Evolutionary conservation across 1,140 invertebrate species (phyloP).

Genomic region (Trinorchestia longiramus): DNA sequence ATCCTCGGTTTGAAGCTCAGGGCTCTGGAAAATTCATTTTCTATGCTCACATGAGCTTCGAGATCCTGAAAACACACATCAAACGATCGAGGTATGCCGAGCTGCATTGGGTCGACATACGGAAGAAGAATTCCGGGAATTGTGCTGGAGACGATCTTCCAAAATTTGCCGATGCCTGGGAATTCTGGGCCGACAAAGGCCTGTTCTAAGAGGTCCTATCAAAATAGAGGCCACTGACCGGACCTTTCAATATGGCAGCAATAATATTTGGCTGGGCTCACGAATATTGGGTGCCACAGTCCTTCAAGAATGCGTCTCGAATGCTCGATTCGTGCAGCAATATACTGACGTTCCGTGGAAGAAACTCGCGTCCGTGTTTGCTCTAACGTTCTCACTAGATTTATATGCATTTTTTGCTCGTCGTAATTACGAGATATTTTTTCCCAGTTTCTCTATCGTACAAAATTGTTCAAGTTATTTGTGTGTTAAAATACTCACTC

Average conservation of each 20-base stretch:
- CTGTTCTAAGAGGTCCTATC: conserved; percentile 54
- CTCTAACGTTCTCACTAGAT: background rate
- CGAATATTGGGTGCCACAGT: conserved; percentile 23
- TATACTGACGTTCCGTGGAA: background rate
- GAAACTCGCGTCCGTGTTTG: background rate
- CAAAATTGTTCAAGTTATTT: no score
- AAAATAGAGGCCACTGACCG: conserved; percentile 39
- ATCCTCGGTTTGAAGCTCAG: conserved; percentile 1
- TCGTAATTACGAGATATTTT: background rate
- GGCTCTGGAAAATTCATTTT: conserved; percentile 26
- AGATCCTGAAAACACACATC: conserved; percentile 41
- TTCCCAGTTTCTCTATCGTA: background rate
- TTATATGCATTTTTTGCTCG: background rate
- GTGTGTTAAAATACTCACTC: no score
- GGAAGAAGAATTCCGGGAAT: conserved; percentile 31
- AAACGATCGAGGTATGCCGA: conserved; percentile 4
- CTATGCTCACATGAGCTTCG: conserved; percentile 33
- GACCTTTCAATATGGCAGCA: conserved; percentile 47
- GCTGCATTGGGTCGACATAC: background rate
- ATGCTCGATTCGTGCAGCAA: background rate
- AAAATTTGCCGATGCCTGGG: conserved; percentile 43
- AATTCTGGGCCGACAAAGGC: conserved; percentile 45
- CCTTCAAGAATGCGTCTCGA: conserved; percentile 11
- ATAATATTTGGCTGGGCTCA: conserved; percentile 46
- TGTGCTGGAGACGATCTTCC: background rate